Evolutionary conservation across 2,888 invertebrate species (phyloP).

Genomic region (Pseudanteris insignis): DNA sequence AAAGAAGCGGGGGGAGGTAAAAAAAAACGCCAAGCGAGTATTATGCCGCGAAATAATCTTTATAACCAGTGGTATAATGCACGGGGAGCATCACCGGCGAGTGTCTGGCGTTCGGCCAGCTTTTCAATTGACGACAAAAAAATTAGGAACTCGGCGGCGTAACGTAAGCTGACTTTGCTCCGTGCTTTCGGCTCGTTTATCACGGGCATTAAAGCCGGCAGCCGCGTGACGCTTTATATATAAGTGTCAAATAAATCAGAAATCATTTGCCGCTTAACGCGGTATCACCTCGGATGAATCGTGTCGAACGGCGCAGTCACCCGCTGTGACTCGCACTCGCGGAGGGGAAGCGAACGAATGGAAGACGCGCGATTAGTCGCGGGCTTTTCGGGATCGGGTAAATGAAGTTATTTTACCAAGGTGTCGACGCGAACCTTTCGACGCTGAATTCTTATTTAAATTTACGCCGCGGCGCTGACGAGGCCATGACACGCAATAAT

Average conservation of each 20-base stretch:
- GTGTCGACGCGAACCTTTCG: slow-evolving; percentile 9
- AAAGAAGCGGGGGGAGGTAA: slow-evolving; percentile 16
- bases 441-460: slow-evolving; percentile 15
- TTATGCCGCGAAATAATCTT: slow-evolving; percentile 25
- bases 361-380: slow-evolving; percentile 38
- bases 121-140: slow-evolving; percentile 40
- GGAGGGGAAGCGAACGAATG: slow-evolving; percentile 22
- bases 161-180: slow-evolving; percentile 29
- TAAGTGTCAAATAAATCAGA: slow-evolving; percentile 43
- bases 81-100: slow-evolving; percentile 31
- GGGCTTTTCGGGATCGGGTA: slow-evolving; percentile 22
- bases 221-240: slow-evolving; percentile 32
- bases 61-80: slow-evolving; percentile 39
- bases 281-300: slow-evolving; percentile 42
- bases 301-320: slow-evolving; percentile 24
- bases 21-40: slow-evolving; percentile 22
- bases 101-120: slow-evolving; percentile 30
- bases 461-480: not conserved
- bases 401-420: slow-evolving; percentile 36
- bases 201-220: slow-evolving; percentile 33
- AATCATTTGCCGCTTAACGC: slow-evolving; percentile 44
- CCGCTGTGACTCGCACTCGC: slow-evolving; percentile 28
- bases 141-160: slow-evolving; percentile 27
- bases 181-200: slow-evolving; percentile 37
- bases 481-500: not conserved